phyloP scores from a whole-genome alignment of 2,113 vertebrate species.

The Paralichthys olivaceus region DNA sequence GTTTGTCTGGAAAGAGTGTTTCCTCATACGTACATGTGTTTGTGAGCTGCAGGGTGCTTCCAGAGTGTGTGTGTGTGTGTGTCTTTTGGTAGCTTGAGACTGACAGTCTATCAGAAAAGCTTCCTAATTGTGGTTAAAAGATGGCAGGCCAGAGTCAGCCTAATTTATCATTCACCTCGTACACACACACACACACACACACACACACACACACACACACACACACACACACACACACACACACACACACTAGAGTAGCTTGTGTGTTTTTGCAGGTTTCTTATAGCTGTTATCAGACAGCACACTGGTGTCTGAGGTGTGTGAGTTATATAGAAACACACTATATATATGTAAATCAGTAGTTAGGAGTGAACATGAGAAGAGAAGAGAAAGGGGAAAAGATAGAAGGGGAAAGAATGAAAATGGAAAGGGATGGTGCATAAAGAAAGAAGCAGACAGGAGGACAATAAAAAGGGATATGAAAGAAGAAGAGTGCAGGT shows the following conservation, averaged over 20 bases:
- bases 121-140: constrained; percentile 81
- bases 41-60: constrained; percentile 49
- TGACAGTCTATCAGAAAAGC: constrained; percentile 74
- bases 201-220: constrained; percentile 25
- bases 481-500: not conserved
- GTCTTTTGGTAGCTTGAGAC: constrained; percentile 33
- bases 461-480: not conserved
- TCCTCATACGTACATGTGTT: constrained; percentile 51
- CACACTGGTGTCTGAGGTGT: constrained; percentile 48
- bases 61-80: constrained; percentile 36
- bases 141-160: constrained; percentile 69
- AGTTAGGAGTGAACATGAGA: constrained; percentile 14
- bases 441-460: not conserved
- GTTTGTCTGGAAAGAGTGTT: constrained; percentile 38
- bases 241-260: constrained; percentile 38
- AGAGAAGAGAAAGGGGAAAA: not conserved
- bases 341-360: constrained; percentile 55
- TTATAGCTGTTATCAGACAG: constrained; percentile 51
- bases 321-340: constrained; percentile 30
- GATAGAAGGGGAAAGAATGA: not conserved
- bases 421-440: too few relatives aligned
- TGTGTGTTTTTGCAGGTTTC: constrained; percentile 49
- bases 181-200: constrained; percentile 7
- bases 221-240: too few relatives aligned
- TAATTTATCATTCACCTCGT: constrained; percentile 68